Conservation (phyloP, 2,797 vertebrate genomes). For the Oreortyx pictus region DNA sequence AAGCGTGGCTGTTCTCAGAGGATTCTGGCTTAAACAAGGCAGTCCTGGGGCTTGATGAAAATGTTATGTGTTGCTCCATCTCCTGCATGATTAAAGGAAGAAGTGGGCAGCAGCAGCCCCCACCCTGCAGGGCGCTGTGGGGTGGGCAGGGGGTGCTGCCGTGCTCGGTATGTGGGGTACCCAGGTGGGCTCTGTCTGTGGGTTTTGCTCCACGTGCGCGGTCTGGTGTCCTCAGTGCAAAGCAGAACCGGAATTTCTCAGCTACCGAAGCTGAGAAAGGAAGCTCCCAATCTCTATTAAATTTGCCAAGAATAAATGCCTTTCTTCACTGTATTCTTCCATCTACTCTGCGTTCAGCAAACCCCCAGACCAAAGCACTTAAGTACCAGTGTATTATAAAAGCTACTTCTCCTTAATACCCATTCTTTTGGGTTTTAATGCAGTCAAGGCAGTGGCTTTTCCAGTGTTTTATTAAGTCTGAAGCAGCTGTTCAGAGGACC, state of each 20-base stretch:
- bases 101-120: neutral
- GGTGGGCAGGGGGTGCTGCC: rapidly evolving
- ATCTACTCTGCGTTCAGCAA: neutral
- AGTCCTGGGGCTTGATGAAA: neutral
- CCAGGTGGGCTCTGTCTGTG: neutral
- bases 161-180: rapidly evolving
- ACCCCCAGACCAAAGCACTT: neutral
- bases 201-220: rapidly evolving
- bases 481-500: constrained; percentile 36
- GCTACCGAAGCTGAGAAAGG: neutral
- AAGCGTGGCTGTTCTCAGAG: neutral
- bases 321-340: neutral
- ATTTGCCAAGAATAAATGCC: neutral
- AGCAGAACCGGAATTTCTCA: neutral
- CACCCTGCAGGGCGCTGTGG: neutral
- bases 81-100: neutral
- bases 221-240: neutral
- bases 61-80: constrained; percentile 7
- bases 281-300: neutral
- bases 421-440: constrained; percentile 44
- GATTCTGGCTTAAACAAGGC: neutral
- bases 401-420: constrained; percentile 32
- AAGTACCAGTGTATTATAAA: neutral
- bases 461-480: constrained; percentile 2
- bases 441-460: constrained; percentile 34